Evolutionary conservation across 1,140 invertebrate genomes (phyloP), one percentile per base, ranked within the genome.

Genomic region (Whitmania pigra): DNA sequence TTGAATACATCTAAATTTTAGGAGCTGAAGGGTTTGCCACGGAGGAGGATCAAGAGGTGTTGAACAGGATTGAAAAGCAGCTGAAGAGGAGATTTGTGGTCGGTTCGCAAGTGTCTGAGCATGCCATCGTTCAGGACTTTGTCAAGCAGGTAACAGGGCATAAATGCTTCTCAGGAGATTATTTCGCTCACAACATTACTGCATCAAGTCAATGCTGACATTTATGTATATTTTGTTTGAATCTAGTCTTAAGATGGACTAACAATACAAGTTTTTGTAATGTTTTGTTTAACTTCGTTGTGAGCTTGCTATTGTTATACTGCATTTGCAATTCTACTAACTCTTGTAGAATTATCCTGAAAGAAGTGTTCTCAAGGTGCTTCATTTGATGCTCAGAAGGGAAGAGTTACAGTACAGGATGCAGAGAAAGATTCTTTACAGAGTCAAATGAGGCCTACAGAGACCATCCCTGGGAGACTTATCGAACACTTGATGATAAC

Each of bases 11-110:
- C 22, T 36, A 20, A 31, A 13, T 40, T 57, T 25, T 74, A 91
- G 93, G 94, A 55, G 93, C 89, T 20, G 96, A 99, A 86, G 96
- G 95, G 55, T 99, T 98, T 79, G 96, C 93, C 0, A 89, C 92
- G 0, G 88, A 93, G 77, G 92, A 95, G 81, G 94, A 99, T 81
- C 89, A 93, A 75, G 93, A 97, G 78, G 88, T 89, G 77, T 79
- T 99, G 0, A 85, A 86, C 20, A 86, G 90, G 5, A 91, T 99
- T 73, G 97, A 99, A 80, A 93, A 90, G 80, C 94, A 97, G 80
- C 81, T 99, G 22, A 99, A 97, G 81, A 86, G 89, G 60, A 85
- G 95, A 68, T 97, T 98, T 82, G 90, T 94, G 0, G 91, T 99
- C 75, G 97, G 96, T 7, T 90, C 92, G 7, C 93, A 96, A 84